Evolutionary conservation across 2,797 vertebrate species (phyloP).

Genomic region (Notolabrus celidotus): DNA sequence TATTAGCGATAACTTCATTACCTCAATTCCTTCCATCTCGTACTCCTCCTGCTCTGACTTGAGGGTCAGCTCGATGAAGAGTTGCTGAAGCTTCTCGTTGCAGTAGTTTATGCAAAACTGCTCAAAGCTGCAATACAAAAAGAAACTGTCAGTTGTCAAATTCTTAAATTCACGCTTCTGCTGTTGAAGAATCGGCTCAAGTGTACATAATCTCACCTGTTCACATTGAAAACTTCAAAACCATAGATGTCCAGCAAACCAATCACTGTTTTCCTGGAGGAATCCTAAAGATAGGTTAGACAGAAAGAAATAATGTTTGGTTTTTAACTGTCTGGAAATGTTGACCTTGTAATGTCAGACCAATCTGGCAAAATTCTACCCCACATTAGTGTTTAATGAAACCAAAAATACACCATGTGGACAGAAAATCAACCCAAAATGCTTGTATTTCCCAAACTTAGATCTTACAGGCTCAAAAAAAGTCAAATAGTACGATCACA

Average conservation of each 20-base stretch:
- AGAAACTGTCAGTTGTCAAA: not conserved
- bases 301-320: constrained; percentile 1
- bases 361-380: too few species aligned
- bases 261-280: constrained; percentile 92
- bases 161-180: not conserved
- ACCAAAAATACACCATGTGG: not conserved
- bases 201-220: constrained; percentile 84
- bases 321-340: not conserved
- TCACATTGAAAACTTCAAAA: constrained; percentile 95
- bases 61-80: constrained; percentile 94
- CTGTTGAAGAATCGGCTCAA: not conserved
- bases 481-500: too few species aligned
- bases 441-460: not conserved
- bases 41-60: constrained; percentile 97
- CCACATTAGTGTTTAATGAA: constrained; percentile 15
- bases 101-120: constrained; percentile 99
- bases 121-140: constrained; percentile 89
- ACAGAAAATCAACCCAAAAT: not conserved
- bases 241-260: constrained; percentile 97
- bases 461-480: too few species aligned
- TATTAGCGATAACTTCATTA: constrained; percentile 67
- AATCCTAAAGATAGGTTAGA: constrained; percentile 83
- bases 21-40: constrained; percentile 94
- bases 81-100: constrained; percentile 97
- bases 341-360: not conserved